Evolutionary conservation across 2,888 invertebrate species (phyloP).

Genomic region (Ptychoptera contaminata): DNA sequence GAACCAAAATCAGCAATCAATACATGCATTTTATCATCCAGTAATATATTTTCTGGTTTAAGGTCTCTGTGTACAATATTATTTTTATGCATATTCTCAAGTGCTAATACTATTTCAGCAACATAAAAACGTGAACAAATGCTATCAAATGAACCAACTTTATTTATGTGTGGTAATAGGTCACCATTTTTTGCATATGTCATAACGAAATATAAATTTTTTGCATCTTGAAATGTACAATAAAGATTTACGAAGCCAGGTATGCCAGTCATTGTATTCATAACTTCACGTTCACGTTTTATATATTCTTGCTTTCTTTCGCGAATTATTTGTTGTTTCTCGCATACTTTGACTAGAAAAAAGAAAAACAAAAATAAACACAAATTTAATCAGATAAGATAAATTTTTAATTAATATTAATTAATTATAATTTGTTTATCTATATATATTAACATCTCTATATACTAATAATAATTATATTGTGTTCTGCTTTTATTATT

Average conservation of each 20-base stretch:
- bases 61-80: constrained; percentile 90
- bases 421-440: too few species aligned
- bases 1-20: constrained; percentile 96
- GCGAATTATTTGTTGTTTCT: constrained; percentile 81
- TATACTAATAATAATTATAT: too few species aligned
- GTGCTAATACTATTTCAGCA: constrained; percentile 80
- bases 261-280: constrained; percentile 66
- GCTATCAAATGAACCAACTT: constrained; percentile 77
- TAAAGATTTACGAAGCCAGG: constrained; percentile 88
- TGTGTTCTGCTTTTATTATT: too few species aligned
- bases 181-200: constrained; percentile 93
- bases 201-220: constrained; percentile 87
- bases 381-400: too few species aligned
- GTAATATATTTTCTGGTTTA: constrained; percentile 91
- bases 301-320: constrained; percentile 91
- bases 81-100: constrained; percentile 79
- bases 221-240: constrained; percentile 91
- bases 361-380: constrained; percentile 7
- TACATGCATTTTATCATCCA: constrained; percentile 92
- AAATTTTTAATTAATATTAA: too few species aligned
- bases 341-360: constrained; percentile 86
- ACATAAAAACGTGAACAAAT: constrained; percentile 86
- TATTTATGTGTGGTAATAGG: constrained; percentile 78
- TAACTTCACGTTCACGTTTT: constrained; percentile 83
- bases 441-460: too few species aligned